A percentile compares a stretch with the other conserved stretches of the same genome.
Conservation (phyloP, 1,140 invertebrate genomes). For the Aphelinus certus region DNA sequence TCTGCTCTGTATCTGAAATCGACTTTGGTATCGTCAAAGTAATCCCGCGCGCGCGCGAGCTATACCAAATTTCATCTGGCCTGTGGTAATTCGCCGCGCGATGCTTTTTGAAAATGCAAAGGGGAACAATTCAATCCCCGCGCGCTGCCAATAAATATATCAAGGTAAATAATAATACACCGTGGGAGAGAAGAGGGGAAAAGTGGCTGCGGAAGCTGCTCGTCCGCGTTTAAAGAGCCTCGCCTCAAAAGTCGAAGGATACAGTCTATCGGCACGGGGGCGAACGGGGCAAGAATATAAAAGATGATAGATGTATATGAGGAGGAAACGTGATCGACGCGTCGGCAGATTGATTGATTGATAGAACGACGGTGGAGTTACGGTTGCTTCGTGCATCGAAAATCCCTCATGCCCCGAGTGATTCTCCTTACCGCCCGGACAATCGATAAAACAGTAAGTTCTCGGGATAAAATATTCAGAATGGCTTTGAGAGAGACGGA, state of each 20-base stretch:
- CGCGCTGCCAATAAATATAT: no score
- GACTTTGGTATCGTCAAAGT: no score
- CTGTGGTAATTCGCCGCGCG: no score
- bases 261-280: background rate
- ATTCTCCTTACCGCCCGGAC: background rate
- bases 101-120: no score
- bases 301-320: conserved; percentile 17
- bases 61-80: no score
- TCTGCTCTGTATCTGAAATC: no score
- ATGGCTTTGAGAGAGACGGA: background rate
- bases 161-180: no score
- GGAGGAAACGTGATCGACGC: conserved; percentile 26
- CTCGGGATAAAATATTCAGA: conserved; percentile 10
- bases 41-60: no score
- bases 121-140: no score
- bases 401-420: conserved; percentile 7
- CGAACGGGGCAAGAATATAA: conserved; percentile 27
- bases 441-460: conserved; percentile 21
- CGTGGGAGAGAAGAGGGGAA: background rate
- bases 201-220: conserved; percentile 16
- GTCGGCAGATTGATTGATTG: conserved; percentile 25
- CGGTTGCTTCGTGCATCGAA: conserved; percentile 14
- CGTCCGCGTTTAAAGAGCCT: conserved; percentile 8
- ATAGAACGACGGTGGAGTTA: conserved; percentile 11
- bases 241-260: background rate